Percentiles rank a stretch among this genome's conserved stretches.
These are phyloP conservation scores for Pseudobourletiella spinata DNA, from an alignment of 1,140 invertebrate species.

Conservation along the genomic window DNA sequence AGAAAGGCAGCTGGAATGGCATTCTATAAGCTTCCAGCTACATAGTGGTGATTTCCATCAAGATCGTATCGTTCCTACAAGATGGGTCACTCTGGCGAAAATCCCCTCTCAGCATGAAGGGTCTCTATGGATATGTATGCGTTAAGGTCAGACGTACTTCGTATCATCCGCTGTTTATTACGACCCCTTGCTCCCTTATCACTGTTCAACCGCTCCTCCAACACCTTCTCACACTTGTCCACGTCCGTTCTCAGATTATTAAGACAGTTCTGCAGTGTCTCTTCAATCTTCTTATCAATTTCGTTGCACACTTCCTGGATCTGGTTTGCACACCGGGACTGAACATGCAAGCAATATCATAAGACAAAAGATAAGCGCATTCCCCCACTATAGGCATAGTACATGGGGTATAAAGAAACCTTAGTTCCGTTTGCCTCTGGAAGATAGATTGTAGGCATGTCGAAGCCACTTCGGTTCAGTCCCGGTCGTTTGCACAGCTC, in stretches of 20 bases:
- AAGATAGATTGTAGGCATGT: conserved; percentile 56
- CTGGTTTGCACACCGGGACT: conserved; percentile 48
- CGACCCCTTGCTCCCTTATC: conserved; percentile 41
- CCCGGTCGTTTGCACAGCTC: conserved; percentile 53
- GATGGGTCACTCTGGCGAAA: too few relatives aligned
- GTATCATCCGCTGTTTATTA: conserved; percentile 36
- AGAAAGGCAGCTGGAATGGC: too few relatives aligned
- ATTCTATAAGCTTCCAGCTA: too few relatives aligned
- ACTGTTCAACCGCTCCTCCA: conserved; percentile 34
- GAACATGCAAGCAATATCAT: neutral
- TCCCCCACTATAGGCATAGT: neutral
- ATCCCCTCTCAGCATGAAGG: too few relatives aligned
- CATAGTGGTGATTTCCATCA: too few relatives aligned
- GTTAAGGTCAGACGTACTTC: too few relatives aligned
- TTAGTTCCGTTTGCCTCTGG: conserved; percentile 46
- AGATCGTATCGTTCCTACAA: too few relatives aligned
- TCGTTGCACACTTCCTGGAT: conserved; percentile 53
- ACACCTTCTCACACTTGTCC: conserved; percentile 42
- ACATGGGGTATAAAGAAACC: conserved; percentile 30
- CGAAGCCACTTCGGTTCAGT: conserved; percentile 52
- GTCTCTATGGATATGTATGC: too few relatives aligned
- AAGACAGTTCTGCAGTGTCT: conserved; percentile 52
- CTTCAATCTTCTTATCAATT: conserved; percentile 52
- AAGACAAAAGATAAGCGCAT: conserved; percentile 16
- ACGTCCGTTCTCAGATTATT: conserved; percentile 50